Evolutionary conservation across 2,797 vertebrate species (phyloP).

Genomic region (Myotis pilosus): DNA sequence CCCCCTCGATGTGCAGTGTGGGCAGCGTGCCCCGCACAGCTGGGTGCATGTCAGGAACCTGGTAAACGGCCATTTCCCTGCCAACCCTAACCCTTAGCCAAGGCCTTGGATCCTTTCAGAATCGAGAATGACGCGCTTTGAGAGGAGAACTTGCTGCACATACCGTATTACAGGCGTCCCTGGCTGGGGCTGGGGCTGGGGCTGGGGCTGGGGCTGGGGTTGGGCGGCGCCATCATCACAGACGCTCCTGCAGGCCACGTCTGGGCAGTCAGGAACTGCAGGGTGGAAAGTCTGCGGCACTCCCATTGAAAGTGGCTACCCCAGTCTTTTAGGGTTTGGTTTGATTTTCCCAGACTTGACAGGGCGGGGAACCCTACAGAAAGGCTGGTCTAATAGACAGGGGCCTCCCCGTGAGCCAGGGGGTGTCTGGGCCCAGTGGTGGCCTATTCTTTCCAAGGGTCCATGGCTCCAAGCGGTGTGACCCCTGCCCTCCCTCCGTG

Average conservation of each 20-base stretch:
- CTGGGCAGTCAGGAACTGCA: too few species aligned
- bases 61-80: not conserved
- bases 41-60: not conserved
- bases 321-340: not conserved
- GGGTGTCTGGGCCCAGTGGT: not conserved
- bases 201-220: not conserved
- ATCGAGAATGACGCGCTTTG: not conserved
- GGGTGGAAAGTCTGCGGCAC: not conserved
- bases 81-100: not conserved
- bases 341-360: not conserved
- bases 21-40: not conserved
- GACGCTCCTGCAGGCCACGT: too few species aligned
- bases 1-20: not conserved
- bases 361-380: not conserved
- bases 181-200: not conserved
- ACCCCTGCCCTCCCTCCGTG: not conserved
- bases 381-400: not conserved
- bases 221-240: too few species aligned
- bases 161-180: not conserved
- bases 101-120: not conserved
- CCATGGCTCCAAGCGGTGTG: not conserved
- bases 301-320: not conserved
- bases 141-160: not conserved
- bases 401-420: not conserved
- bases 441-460: not conserved